phyloP scores from a whole-genome alignment of 2,797 vertebrate genomes.

The Channa striata region DNA sequence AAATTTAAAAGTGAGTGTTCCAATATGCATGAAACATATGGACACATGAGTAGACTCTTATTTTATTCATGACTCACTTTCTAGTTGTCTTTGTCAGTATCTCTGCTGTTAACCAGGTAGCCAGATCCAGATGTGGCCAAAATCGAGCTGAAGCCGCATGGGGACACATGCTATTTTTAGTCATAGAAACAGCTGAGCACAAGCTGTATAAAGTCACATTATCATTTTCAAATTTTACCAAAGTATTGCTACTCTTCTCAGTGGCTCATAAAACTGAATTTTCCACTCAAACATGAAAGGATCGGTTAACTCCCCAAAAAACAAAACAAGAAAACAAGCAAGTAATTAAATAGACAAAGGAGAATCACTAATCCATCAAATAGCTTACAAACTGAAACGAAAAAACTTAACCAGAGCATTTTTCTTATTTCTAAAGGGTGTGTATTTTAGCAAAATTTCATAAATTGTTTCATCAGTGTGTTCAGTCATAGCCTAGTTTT shows the following conservation, averaged over 20 bases:
- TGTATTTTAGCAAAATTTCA: no score
- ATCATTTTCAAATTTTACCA: constrained; percentile 14
- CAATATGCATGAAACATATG: neutral
- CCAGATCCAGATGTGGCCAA: constrained; percentile 53
- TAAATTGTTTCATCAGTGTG: no score
- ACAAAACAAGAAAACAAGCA: no score
- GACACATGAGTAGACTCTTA: neutral
- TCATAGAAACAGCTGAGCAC: constrained; percentile 50
- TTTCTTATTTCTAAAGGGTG: no score
- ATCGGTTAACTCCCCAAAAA: neutral
- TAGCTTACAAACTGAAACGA: no score
- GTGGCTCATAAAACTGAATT: neutral
- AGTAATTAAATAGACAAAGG: no score
- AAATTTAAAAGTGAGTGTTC: neutral
- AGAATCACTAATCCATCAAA: no score
- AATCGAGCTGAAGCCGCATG: constrained; percentile 20
- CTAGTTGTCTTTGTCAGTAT: neutral
- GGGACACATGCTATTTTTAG: constrained; percentile 54
- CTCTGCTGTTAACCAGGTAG: constrained; percentile 28
- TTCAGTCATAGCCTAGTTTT: no score
- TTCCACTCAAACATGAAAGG: neutral
- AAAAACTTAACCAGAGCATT: no score
- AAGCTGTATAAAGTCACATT: constrained; percentile 2
- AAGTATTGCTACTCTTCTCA: neutral
- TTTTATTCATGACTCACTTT: neutral